phyloP scores from a whole-genome alignment of 2,797 vertebrate genomes.

The Micropoecilia bifurca region DNA sequence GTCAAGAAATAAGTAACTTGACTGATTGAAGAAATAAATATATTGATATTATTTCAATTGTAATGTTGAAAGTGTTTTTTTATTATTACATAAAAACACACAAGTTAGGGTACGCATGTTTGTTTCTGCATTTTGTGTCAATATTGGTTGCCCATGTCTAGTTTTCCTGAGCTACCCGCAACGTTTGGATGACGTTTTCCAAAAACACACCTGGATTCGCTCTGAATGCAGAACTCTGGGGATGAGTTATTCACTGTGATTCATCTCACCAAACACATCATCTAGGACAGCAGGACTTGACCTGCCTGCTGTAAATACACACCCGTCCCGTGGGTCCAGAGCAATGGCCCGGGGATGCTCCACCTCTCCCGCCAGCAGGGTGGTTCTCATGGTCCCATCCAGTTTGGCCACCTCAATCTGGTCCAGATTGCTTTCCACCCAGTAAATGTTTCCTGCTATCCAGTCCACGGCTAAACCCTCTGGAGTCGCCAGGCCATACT shows the following conservation, averaged over 20 bases:
- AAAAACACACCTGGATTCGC: neutral
- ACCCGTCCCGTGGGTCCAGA: constrained; percentile 96
- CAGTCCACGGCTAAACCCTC: constrained; percentile 97
- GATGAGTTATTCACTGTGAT: neutral
- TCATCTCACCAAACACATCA: neutral
- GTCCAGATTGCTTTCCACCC: constrained; percentile 99
- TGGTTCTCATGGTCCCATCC: constrained; percentile 95
- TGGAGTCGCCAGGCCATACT: constrained; percentile 94
- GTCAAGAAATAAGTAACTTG: neutral
- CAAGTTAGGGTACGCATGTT: neutral
- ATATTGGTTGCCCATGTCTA: neutral
- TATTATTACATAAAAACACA: neutral
- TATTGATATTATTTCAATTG: neutral
- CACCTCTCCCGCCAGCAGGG: constrained; percentile 93
- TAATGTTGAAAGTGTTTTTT: neutral
- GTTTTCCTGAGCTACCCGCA: neutral
- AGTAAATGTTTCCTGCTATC: constrained; percentile 99
- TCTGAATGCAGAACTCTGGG: neutral
- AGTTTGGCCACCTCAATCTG: constrained; percentile 98
- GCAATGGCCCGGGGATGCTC: constrained; percentile 96
- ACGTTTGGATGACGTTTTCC: neutral
- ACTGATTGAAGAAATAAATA: too few relatives aligned
- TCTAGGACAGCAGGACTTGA: neutral
- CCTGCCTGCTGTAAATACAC: constrained; percentile 43
- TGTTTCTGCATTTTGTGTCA: neutral